Evolutionary conservation across 35 echinoderm and acorn worm species (phyloP), one percentile per base, ranked within the genome.

Genomic region (Stichopus chloronotus): DNA sequence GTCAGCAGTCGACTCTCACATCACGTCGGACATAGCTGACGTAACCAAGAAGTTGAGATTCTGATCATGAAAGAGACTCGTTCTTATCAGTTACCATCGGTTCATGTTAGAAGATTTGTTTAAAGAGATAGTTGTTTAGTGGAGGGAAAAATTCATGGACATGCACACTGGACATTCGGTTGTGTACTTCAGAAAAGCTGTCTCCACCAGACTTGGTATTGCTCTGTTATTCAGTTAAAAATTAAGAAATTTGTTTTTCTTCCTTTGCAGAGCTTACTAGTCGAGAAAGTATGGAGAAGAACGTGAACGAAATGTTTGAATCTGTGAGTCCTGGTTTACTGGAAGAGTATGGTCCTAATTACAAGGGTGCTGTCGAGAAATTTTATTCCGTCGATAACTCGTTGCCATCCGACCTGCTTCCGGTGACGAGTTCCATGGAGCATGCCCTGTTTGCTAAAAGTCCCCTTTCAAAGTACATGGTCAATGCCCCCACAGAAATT

Each of bases 401-500:
- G 53, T 55, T n/a, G 52, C 52, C 52, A 57, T 74, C 69, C 22
- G 86, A 88, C 23, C 58, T 88, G 23, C 8, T 58, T 69, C 86
- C 58, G 8, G 58, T 88, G 14, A n/a, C 52, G 25, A 88, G 0
- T n/a, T 13, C 86, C 14, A 43, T 88, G 24, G 86, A 88, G 10
- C 86, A 88, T 69, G 86, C 86, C 13, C 57, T 88, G 16, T 63
- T 88, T 88, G 57, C 86, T 61, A 88, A 88, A 63, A 88, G 61
- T 69, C 86, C 86, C 21, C 86, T 63, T 11, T 13, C 57, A 7
- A 17, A 57, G 17, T 88, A 88, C 58, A 43, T 69, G 7, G 84
- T 63, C 56, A 23, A 52, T 58, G 20, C 19, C 19, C 10, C 61
- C 25, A 10, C 57, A 13, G 86, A 88, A 69, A 8, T 88, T 4